Evolutionary conservation across 2,113 vertebrate species (phyloP).

Genomic region (Rhombomys opimus): DNA sequence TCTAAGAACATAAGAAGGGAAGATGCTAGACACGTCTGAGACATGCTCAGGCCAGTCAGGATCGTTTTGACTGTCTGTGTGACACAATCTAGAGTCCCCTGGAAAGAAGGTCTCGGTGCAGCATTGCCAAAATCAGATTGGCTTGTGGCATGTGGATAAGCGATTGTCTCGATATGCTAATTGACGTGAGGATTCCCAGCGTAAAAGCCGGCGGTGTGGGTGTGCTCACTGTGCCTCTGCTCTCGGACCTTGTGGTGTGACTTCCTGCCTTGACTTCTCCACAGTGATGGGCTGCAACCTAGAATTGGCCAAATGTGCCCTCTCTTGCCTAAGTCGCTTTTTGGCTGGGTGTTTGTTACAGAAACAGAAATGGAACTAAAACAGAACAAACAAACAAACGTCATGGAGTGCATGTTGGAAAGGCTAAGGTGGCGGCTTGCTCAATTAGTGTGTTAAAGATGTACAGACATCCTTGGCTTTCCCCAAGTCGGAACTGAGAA

Average conservation of each 20-base stretch:
- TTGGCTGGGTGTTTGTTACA: neutral
- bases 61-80: neutral
- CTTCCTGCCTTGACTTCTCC: neutral
- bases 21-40: no score
- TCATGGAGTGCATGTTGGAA: no score
- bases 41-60: neutral
- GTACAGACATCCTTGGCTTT: neutral
- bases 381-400: no score
- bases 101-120: neutral
- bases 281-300: neutral
- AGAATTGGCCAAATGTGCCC: neutral
- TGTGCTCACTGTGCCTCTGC: neutral
- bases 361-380: neutral
- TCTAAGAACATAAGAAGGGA: neutral
- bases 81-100: neutral
- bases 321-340: neutral
- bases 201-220: neutral
- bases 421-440: neutral
- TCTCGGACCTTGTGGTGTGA: neutral
- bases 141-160: neutral
- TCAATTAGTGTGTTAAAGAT: no score
- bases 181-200: no score
- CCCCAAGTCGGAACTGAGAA: neutral
- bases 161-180: neutral
- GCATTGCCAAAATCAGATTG: neutral